Percentiles rank a stretch among this genome's conserved stretches.
Conservation (phyloP, 2,888 invertebrate species). For the Xestobium rufovillosum region DNA sequence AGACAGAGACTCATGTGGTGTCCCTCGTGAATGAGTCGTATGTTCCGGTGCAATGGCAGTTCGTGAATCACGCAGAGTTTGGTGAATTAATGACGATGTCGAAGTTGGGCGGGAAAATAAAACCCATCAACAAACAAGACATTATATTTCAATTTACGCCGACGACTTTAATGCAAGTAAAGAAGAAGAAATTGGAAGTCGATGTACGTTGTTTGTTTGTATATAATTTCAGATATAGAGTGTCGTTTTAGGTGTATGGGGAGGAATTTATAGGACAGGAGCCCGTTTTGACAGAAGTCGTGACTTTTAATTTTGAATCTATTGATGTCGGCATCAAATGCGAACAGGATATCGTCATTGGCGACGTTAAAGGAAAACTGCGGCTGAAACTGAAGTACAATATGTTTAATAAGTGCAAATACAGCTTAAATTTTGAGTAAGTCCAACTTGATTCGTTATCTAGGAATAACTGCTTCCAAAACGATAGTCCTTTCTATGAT, state of each 20-base stretch:
- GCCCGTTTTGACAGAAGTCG: too few relatives aligned
- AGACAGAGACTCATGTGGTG: slow-evolving; percentile 45
- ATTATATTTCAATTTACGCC: slow-evolving; percentile 48
- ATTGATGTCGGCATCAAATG: slow-evolving; percentile 52
- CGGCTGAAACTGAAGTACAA: slow-evolving; percentile 44
- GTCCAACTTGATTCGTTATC: too few relatives aligned
- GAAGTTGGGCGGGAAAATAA: slow-evolving; percentile 42
- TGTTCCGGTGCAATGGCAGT: slow-evolving; percentile 50
- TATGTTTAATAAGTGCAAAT: slow-evolving; percentile 52
- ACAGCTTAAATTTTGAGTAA: slow-evolving; percentile 50
- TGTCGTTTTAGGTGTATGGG: too few relatives aligned
- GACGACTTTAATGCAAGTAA: slow-evolving; percentile 42
- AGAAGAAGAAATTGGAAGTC: slow-evolving; percentile 40
- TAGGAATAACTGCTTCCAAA: too few relatives aligned
- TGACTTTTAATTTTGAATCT: too few relatives aligned
- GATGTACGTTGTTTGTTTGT: too few relatives aligned
- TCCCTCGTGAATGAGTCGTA: slow-evolving; percentile 51
- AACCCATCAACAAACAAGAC: slow-evolving; percentile 44
- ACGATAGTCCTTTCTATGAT: too few relatives aligned
- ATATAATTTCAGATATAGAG: too few relatives aligned
- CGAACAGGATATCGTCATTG: slow-evolving; percentile 44
- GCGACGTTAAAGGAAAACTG: slow-evolving; percentile 51
- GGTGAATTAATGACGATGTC: slow-evolving; percentile 43
- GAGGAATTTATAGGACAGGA: too few relatives aligned
- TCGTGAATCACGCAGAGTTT: slow-evolving; percentile 42